Evolutionary conservation across 2,797 vertebrate species (phyloP).

Genomic region (Pygocentrus nattereri): DNA sequence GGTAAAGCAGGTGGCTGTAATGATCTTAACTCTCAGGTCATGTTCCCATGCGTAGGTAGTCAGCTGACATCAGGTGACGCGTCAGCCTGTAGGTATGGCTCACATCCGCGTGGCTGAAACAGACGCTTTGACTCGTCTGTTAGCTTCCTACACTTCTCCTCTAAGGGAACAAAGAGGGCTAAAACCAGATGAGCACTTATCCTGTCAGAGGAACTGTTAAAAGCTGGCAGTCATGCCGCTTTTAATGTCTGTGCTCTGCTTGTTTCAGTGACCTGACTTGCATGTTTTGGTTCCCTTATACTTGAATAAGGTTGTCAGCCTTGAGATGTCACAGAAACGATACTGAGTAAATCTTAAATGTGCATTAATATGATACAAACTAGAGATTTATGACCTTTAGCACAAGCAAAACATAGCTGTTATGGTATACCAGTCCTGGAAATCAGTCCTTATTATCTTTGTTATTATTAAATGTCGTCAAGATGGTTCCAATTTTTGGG

Average conservation of each 20-base stretch:
- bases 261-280: background rate
- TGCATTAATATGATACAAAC: too few relatives aligned
- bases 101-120: conserved; percentile 44
- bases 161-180: background rate
- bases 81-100: conserved; percentile 42
- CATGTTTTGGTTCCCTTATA: background rate
- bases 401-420: too few relatives aligned
- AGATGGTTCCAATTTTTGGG: too few relatives aligned
- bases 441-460: too few relatives aligned
- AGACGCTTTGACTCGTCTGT: background rate
- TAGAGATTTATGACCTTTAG: too few relatives aligned
- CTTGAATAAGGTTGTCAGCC: background rate
- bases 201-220: background rate
- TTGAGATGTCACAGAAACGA: background rate
- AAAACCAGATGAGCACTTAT: background rate
- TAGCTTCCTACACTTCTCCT: conserved; percentile 1
- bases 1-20: background rate
- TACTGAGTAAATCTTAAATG: too few relatives aligned
- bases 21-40: conserved; percentile 1
- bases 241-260: too few relatives aligned
- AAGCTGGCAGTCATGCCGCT: background rate
- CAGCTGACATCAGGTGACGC: conserved; percentile 63
- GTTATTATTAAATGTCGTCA: too few relatives aligned
- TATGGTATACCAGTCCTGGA: too few relatives aligned
- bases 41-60: conserved; percentile 37